Evolutionary conservation across 2,797 vertebrate genomes (phyloP).

Genomic region (Syngnathus acus): DNA sequence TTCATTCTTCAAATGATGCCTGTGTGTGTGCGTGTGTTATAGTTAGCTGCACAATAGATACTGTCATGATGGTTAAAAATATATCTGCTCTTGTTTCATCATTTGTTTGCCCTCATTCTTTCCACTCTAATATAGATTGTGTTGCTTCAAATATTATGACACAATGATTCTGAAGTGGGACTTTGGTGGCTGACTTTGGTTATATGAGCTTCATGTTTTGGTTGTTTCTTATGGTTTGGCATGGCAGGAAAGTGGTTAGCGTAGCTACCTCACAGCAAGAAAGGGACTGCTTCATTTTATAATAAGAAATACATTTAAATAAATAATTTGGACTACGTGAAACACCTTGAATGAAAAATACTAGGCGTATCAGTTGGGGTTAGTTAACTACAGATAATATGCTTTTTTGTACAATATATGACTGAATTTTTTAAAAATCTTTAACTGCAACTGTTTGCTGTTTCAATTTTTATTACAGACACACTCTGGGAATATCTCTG

Average conservation of each 20-base stretch:
- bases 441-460: neutral
- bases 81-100: constrained; percentile 26
- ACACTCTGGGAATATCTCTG: neutral
- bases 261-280: too few relatives aligned
- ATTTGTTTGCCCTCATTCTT: constrained; percentile 41
- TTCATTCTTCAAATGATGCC: constrained; percentile 29
- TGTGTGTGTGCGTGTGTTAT: constrained; percentile 19
- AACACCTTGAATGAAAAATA: neutral
- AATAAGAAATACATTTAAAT: too few relatives aligned
- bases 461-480: neutral
- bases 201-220: neutral
- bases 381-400: neutral
- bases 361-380: neutral
- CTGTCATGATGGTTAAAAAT: constrained; percentile 43
- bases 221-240: neutral
- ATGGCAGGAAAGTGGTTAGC: constrained; percentile 3
- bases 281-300: neutral
- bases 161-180: neutral
- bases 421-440: neutral
- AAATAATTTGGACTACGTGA: neutral
- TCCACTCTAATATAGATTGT: constrained; percentile 30
- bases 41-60: constrained; percentile 29
- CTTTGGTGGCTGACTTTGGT: constrained; percentile 12
- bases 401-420: neutral
- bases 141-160: constrained; percentile 4